Evolutionary conservation across 2,888 invertebrate species (phyloP).

Genomic region (Troides helena): DNA sequence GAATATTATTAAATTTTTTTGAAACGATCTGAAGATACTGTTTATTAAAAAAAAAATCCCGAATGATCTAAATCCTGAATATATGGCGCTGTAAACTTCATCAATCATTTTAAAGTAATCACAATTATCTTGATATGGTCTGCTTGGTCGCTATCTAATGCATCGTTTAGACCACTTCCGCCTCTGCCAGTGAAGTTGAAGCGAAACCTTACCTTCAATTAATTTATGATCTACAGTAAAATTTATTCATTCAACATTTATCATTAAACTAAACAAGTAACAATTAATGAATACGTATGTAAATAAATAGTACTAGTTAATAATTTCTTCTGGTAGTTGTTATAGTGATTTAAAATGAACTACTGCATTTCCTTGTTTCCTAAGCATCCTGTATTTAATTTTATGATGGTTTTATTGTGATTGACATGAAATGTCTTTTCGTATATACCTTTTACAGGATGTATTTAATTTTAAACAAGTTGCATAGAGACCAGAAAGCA

Average conservation of each 20-base stretch:
- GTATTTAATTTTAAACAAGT: background rate
- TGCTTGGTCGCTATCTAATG: constrained; percentile 17
- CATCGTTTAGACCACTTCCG: constrained; percentile 14
- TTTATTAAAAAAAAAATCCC: too few species aligned
- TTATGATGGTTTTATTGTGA: background rate
- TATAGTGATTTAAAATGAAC: constrained; percentile 20
- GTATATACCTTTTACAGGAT: background rate
- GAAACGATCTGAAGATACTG: too few species aligned
- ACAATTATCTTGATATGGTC: constrained; percentile 25
- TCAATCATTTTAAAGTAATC: constrained; percentile 23
- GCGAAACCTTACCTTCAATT: constrained; percentile 18
- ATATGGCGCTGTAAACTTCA: constrained; percentile 4
- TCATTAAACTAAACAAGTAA: constrained; percentile 18
- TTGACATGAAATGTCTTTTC: background rate
- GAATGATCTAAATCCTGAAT: background rate
- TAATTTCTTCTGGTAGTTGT: background rate
- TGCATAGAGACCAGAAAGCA: background rate
- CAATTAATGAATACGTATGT: constrained; percentile 14
- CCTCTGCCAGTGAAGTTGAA: constrained; percentile 8
- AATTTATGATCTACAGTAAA: constrained; percentile 15
- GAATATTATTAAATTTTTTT: too few species aligned
- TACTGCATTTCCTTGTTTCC: constrained; percentile 18
- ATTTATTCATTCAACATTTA: constrained; percentile 22
- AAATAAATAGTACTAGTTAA: constrained; percentile 9
- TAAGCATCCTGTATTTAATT: background rate